Conservation (phyloP, 2,888 invertebrate species). For the Coleophora flavipennella region DNA sequence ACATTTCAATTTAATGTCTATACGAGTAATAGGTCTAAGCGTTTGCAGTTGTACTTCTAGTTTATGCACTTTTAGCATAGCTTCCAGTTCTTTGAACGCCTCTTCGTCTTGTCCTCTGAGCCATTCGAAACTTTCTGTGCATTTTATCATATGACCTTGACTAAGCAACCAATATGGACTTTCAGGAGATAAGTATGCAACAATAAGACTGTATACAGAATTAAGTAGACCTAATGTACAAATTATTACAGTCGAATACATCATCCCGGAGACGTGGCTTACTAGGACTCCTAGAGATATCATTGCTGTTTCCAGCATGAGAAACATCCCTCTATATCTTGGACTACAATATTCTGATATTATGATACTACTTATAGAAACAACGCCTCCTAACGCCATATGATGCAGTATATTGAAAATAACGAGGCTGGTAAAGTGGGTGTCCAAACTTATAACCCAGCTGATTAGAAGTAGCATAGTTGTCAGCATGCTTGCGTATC, state of each 20-base stretch:
- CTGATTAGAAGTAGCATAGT: conserved; percentile 17
- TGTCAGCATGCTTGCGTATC: conserved; percentile 17
- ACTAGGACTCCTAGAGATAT: conserved; percentile 20
- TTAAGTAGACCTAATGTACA: conserved; percentile 15
- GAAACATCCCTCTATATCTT: conserved; percentile 16
- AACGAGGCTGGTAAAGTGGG: conserved; percentile 10
- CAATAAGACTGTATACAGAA: conserved; percentile 9
- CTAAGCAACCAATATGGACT: conserved; percentile 21
- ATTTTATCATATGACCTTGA: conserved; percentile 16
- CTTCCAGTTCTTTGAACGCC: conserved; percentile 17
- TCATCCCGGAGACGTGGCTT: conserved; percentile 17
- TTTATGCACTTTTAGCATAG: conserved; percentile 14
- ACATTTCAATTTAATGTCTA: conserved; percentile 12
- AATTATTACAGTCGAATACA: conserved; percentile 13
- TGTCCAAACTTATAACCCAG: conserved; percentile 17
- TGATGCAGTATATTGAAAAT: conserved; percentile 17
- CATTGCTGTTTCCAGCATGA: conserved; percentile 20
- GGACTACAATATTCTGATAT: conserved; percentile 20
- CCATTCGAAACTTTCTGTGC: conserved; percentile 18
- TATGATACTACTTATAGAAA: conserved; percentile 19
- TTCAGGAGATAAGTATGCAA: conserved; percentile 17
- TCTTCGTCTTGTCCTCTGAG: conserved; percentile 16
- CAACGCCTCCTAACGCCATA: conserved; percentile 18
- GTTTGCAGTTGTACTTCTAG: conserved; percentile 17
- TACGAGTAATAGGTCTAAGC: conserved; percentile 17